Evolutionary conservation across 1,140 invertebrate genomes (phyloP).

Genomic region (Apis cerana): DNA sequence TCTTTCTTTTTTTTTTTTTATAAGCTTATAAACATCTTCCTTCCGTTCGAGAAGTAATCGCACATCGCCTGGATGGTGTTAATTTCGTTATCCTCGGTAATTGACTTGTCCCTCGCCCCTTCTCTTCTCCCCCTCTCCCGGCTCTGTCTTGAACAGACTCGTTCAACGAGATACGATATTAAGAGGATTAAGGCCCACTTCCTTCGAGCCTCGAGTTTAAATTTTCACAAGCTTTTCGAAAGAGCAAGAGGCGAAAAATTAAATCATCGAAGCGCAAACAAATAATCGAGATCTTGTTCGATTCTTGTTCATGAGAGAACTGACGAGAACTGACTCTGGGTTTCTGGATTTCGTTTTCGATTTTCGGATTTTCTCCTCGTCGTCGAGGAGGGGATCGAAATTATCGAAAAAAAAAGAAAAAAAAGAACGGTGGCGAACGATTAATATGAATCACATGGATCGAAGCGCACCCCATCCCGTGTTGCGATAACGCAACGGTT

Average conservation of each 20-base stretch:
- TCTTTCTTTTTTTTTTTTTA: neutral
- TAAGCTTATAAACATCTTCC: neutral
- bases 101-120: neutral
- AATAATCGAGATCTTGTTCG: too few species aligned
- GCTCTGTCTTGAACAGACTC: neutral
- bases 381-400: too few species aligned
- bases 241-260: too few species aligned
- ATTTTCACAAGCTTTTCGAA: neutral
- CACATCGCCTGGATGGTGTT: neutral
- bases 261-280: too few species aligned
- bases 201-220: neutral
- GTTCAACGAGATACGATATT: neutral
- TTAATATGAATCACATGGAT: conserved; percentile 1
- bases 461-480: neutral
- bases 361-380: too few species aligned
- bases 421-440: neutral
- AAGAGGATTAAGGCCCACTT: neutral
- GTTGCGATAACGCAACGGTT: neutral
- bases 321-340: too few species aligned
- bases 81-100: conserved; percentile 16
- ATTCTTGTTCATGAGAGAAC: too few species aligned
- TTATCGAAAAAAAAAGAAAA: too few species aligned
- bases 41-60: conserved; percentile 1
- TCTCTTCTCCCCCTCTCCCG: too few species aligned
- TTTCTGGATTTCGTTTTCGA: too few species aligned